These are phyloP conservation scores for Hyposoter didymator DNA, from an alignment of 2,888 invertebrate species.

Conservation along the genomic window DNA sequence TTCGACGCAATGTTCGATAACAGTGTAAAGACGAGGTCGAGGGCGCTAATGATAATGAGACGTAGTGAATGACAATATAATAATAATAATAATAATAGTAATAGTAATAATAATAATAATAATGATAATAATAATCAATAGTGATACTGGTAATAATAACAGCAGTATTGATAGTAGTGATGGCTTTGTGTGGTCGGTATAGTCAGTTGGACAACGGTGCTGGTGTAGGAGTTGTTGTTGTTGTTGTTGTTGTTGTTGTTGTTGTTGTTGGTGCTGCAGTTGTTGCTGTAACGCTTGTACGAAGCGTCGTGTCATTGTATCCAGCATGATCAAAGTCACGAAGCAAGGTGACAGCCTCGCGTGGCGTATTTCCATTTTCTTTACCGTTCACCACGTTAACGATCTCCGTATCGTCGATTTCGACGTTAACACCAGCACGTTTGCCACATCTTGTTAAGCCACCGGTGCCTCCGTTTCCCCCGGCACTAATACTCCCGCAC, in stretches of 20 bases:
- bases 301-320: slow-evolving; percentile 87
- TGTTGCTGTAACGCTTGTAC: slow-evolving; percentile 81
- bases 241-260: slow-evolving; percentile 64
- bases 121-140: slow-evolving; percentile 75
- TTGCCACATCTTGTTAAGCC: slow-evolving; percentile 64
- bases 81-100: slow-evolving; percentile 41
- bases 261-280: slow-evolving; percentile 53
- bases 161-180: slow-evolving; percentile 72
- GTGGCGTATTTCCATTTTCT: slow-evolving; percentile 74
- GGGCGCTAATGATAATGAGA: slow-evolving; percentile 64
- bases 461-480: slow-evolving; percentile 63
- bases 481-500: slow-evolving; percentile 81
- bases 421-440: slow-evolving; percentile 37
- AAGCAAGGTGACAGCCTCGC: slow-evolving; percentile 87
- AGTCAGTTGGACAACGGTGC: slow-evolving; percentile 80
- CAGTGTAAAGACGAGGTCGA: slow-evolving; percentile 64
- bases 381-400: slow-evolving; percentile 26
- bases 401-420: slow-evolving; percentile 22
- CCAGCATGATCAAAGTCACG: slow-evolving; percentile 88
- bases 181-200: slow-evolving; percentile 57
- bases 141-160: slow-evolving; percentile 74
- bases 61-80: slow-evolving; percentile 38
- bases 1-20: slow-evolving; percentile 51
- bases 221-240: slow-evolving; percentile 78
- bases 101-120: slow-evolving; percentile 70